Percentiles rank a stretch among this genome's conserved stretches.
phyloP scores from a whole-genome alignment of 2,113 vertebrate genomes.

The Spheniscus mendiculus region DNA sequence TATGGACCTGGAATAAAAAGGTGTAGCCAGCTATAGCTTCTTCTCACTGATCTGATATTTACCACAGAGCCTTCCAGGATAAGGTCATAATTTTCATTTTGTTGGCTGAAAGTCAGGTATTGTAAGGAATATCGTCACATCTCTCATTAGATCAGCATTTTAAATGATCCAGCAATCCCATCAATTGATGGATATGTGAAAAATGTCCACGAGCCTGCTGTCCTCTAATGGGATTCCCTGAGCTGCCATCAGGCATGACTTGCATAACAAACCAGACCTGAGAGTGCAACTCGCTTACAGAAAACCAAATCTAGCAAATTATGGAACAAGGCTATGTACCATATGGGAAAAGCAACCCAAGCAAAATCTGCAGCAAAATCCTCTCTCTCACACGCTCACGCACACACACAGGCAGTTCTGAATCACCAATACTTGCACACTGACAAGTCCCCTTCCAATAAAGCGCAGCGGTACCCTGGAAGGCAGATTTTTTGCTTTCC shows the following conservation, averaged over 20 bases:
- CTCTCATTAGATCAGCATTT: background rate
- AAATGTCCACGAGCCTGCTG: background rate
- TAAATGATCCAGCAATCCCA: background rate
- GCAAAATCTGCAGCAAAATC: background rate
- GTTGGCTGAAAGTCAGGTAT: background rate
- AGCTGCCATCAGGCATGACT: background rate
- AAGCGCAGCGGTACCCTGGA: background rate
- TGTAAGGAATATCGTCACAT: background rate
- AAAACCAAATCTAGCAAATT: background rate
- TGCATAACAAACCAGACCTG: background rate
- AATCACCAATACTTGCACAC: background rate
- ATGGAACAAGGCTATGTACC: rapidly evolving
- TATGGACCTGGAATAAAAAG: background rate
- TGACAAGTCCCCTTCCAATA: background rate
- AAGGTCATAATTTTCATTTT: background rate
- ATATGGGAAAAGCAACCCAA: background rate
- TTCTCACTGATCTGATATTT: background rate
- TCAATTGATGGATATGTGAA: background rate
- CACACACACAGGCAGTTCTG: background rate
- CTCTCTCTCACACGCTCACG: background rate
- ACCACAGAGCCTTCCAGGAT: background rate
- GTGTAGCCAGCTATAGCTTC: background rate
- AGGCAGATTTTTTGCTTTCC: background rate
- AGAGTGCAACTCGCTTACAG: rapidly evolving
- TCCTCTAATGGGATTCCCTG: background rate